Evolutionary conservation across 2,888 invertebrate species (phyloP), one percentile per base, ranked within the genome.

Genomic region (Plagiodera versicolora): DNA sequence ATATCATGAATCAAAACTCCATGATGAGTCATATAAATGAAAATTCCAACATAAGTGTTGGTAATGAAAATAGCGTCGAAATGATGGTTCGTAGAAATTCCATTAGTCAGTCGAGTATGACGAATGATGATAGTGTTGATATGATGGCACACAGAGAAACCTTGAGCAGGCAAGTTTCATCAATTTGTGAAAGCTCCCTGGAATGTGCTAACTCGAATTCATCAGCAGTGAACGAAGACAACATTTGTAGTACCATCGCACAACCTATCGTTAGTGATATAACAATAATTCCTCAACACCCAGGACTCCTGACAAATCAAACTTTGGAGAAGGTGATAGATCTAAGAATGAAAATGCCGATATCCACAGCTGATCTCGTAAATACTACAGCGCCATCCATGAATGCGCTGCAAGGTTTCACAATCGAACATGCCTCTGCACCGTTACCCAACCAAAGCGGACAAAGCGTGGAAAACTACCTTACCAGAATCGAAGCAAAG

Each of bases 281-380:
- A 17, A 14, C 57, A 5, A 55, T 54, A 19, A n/a, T 55, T 6
- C 11, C 59, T 11, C 54, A 53, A 17, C 52, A 52, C 52, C 6
- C 30, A 18, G 48, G 56, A 4, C 47, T 58, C n/a, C 30, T 61
- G 8, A 20, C 35, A 2, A 53, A 50, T 28, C 48, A 63, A 28
- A 51, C 62, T 49, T 82, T 83, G n/a, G 80, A 80, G 49, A 81
- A 81, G 66, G 87, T 85, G n/a, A 87, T 89, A 60, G 89, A 89
- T 79, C 82, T 89, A 47, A 81, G 88, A 18, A 88, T 88, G 81
- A 90, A 91, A 46, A 85, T 87, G 75, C 71, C 81, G 59, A 82
- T 84, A 69, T 81, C 71, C 73, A 85, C 80, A 67, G 81, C 71
- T 24, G 83, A 74, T 82, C 79, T 72, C 72, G 81, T 72, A 71